phyloP scores from a whole-genome alignment of 2,797 vertebrate genomes.

The Leptatherina wallacei region DNA sequence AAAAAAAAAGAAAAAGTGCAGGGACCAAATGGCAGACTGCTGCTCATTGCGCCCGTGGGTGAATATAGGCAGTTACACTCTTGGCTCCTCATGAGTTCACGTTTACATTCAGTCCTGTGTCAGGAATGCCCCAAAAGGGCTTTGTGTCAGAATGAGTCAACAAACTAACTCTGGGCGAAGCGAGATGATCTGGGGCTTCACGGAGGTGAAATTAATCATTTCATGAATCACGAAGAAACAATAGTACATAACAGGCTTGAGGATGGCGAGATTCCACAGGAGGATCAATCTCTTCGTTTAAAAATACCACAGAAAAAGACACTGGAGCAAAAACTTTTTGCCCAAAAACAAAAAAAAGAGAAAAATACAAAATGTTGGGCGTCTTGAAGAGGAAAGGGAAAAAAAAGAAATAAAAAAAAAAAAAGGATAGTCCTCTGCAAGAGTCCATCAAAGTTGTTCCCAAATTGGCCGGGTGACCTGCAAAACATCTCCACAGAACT shows the following conservation, averaged over 20 bases:
- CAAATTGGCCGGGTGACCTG: conserved; percentile 41
- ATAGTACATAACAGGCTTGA: conserved; percentile 1
- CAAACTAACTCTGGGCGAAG: conserved; percentile 34
- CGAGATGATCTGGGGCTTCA: conserved; percentile 28
- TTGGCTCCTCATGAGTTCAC: conserved; percentile 53
- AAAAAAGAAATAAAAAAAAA: background rate
- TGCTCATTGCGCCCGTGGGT: conserved; percentile 41
- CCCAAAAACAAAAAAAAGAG: conserved; percentile 40
- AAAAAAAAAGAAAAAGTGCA: conserved; percentile 49
- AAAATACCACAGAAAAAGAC: conserved; percentile 26
- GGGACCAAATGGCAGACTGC: conserved; percentile 57
- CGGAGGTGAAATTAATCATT: conserved; percentile 25
- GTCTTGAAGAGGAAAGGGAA: conserved; percentile 33
- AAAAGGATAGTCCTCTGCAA: conserved; percentile 53
- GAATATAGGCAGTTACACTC: conserved; percentile 39
- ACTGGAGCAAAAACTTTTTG: conserved; percentile 3
- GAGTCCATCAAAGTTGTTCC: conserved; percentile 46
- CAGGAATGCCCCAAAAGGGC: conserved; percentile 54
- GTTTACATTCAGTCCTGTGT: conserved; percentile 78
- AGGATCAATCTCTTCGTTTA: conserved; percentile 41
- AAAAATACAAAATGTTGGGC: conserved; percentile 71
- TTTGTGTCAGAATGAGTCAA: conserved; percentile 47
- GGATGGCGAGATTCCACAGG: conserved; percentile 39
- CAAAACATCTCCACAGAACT: conserved; percentile 50
- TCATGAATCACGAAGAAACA: conserved; percentile 25